phyloP scores from a whole-genome alignment of 2,797 vertebrate species.

The Tamandua tetradactyla region DNA sequence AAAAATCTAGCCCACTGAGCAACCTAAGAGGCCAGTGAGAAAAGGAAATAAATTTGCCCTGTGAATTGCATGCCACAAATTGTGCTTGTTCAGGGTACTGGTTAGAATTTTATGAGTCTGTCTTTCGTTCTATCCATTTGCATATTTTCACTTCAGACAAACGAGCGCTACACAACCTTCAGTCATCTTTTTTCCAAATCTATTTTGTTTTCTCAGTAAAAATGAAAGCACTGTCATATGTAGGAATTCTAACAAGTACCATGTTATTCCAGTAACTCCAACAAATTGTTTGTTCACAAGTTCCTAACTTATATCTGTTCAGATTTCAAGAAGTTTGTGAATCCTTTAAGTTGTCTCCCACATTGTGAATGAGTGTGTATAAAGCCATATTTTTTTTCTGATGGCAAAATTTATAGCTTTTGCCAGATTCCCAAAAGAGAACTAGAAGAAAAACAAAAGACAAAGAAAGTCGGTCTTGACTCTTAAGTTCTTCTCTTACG shows the following conservation, averaged over 20 bases:
- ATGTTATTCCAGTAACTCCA: conserved; percentile 55
- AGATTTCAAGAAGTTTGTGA: conserved; percentile 32
- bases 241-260: conserved; percentile 34
- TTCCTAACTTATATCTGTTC: conserved; percentile 18
- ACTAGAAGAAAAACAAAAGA: background rate
- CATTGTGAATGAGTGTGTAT: background rate
- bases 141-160: conserved; percentile 44
- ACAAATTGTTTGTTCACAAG: background rate
- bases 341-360: background rate
- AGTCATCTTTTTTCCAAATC: conserved; percentile 44
- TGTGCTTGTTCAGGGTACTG: background rate
- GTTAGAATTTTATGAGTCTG: background rate
- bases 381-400: background rate
- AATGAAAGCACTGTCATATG: conserved; percentile 28
- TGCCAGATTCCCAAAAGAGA: background rate
- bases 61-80: conserved; percentile 7
- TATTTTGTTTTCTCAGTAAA: conserved; percentile 23
- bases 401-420: background rate
- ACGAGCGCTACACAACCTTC: background rate
- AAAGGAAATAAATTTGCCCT: conserved; percentile 45
- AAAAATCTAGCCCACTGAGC: background rate
- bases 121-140: conserved; percentile 39
- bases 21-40: background rate
- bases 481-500: background rate
- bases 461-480: background rate